Conservation (phyloP, 2,797 vertebrate genomes). For the Mus caroli region DNA sequence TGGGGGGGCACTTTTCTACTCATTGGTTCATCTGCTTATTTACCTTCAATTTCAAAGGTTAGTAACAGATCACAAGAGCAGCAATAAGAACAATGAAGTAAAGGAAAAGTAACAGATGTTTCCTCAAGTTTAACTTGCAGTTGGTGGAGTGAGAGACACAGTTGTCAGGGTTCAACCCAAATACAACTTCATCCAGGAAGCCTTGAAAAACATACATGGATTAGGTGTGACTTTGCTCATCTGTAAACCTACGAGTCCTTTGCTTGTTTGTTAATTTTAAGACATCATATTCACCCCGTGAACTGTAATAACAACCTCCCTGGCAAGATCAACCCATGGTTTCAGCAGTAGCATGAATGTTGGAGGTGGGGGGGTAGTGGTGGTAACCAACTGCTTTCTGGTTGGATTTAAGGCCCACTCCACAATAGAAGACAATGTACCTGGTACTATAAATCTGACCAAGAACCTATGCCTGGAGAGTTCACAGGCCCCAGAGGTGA, state of each 20-base stretch:
- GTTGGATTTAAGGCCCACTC: not conserved
- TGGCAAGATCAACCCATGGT: not conserved
- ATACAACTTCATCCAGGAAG: not conserved
- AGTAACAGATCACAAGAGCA: not conserved
- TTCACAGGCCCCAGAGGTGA: not conserved
- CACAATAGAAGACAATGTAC: not conserved
- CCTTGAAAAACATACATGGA: not conserved
- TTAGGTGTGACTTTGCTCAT: not conserved
- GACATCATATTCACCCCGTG: not conserved
- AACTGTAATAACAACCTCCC: not conserved
- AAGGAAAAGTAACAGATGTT: not conserved
- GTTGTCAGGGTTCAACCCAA: not conserved
- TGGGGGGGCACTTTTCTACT: conserved; percentile 3
- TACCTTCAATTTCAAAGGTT: conserved; percentile 41
- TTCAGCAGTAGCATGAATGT: not conserved
- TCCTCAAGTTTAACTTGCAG: not conserved
- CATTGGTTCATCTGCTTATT: conserved; percentile 32
- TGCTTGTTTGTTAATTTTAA: conserved; percentile 8
- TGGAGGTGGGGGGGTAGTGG: not conserved
- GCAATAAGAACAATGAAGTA: not conserved
- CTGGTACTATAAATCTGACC: not conserved
- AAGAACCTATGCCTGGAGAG: not conserved
- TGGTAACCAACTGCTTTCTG: not conserved
- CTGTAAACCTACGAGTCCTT: not conserved
- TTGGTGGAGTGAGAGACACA: not conserved